Conservation (phyloP, 2,888 invertebrate species). For the Tuberolachnus salignus region DNA sequence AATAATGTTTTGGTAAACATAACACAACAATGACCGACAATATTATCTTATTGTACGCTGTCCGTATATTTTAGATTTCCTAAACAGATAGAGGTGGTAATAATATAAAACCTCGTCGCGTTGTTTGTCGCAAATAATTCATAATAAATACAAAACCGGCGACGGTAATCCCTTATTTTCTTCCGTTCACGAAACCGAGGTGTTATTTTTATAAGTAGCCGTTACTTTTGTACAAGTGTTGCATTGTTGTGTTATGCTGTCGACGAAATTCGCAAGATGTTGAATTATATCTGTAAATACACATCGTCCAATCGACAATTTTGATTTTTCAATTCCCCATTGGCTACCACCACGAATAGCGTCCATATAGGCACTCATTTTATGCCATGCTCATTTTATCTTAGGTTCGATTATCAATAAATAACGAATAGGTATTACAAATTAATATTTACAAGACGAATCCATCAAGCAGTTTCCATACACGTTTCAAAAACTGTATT, state of each 20-base stretch:
- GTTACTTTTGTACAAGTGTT: not conserved
- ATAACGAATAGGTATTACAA: no score
- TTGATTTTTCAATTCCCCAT: no score
- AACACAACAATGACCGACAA: slow-evolving; percentile 28
- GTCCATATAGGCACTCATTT: no score
- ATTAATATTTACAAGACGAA: no score
- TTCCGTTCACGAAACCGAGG: not conserved
- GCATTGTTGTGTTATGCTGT: not conserved
- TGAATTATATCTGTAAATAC: not conserved
- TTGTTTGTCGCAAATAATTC: no score
- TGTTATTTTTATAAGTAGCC: not conserved
- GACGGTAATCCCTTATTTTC: slow-evolving; percentile 25
- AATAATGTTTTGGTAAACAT: slow-evolving; percentile 38
- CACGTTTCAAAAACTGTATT: no score
- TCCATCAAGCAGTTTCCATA: no score
- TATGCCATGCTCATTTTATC: no score
- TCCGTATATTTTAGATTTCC: slow-evolving; percentile 11
- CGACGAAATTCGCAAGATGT: not conserved
- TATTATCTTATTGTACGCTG: slow-evolving; percentile 9
- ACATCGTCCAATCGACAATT: no score
- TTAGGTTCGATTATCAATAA: no score
- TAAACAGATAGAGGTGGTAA: slow-evolving; percentile 27
- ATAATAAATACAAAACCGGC: not conserved
- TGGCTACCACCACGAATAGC: no score
- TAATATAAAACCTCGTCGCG: slow-evolving; percentile 15